These are phyloP conservation scores for Naso thynnoides DNA, from an alignment of 2,797 vertebrate species.

Conservation along the genomic window DNA sequence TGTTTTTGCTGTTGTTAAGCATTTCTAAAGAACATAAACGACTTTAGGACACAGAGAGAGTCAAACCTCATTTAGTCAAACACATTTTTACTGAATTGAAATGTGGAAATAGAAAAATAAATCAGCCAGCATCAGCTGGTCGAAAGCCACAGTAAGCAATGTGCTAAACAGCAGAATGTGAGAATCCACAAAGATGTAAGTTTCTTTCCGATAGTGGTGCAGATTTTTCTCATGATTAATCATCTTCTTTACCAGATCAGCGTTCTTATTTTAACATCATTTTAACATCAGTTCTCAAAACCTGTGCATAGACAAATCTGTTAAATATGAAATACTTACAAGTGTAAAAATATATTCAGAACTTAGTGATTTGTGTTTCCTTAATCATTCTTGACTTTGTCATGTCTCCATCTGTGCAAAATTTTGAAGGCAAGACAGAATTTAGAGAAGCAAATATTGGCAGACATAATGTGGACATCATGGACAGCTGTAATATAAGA, in stretches of 20 bases:
- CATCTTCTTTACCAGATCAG: neutral
- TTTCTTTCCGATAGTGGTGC: too few relatives aligned
- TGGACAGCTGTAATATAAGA: neutral
- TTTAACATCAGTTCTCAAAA: neutral
- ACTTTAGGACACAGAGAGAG: too few relatives aligned
- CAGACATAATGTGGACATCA: too few relatives aligned
- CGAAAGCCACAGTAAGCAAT: neutral
- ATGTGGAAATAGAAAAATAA: neutral
- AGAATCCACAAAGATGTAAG: neutral
- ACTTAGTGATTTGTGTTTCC: neutral
- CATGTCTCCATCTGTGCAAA: neutral
- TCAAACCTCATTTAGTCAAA: too few relatives aligned
- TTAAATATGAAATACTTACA: neutral
- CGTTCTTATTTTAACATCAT: conserved; percentile 9
- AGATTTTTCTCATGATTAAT: neutral
- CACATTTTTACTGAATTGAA: neutral
- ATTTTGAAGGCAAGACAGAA: neutral
- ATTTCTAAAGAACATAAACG: neutral
- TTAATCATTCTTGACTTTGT: neutral
- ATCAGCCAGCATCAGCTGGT: neutral
- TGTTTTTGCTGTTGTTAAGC: neutral
- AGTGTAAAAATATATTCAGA: neutral
- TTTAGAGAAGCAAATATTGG: neutral
- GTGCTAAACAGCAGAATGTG: neutral
- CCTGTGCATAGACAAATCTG: neutral